phyloP scores from a whole-genome alignment of 2,113 vertebrate species.

The Stigmatopora nigra region DNA sequence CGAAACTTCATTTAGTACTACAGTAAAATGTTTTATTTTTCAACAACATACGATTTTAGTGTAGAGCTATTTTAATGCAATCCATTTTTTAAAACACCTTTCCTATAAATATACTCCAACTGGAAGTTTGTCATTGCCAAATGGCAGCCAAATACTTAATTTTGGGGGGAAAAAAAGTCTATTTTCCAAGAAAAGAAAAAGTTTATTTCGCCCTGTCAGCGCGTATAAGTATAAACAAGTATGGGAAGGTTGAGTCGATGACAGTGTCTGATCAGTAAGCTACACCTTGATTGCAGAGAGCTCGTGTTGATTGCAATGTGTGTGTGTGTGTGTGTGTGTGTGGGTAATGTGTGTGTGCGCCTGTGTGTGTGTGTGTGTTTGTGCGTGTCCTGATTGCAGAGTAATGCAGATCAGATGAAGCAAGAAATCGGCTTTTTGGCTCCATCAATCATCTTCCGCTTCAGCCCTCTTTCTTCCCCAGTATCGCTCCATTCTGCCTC shows the following conservation, averaged over 20 bases:
- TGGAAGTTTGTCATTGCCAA: too few relatives aligned
- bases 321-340: neutral
- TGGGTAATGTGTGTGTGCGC: neutral
- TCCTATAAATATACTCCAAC: too few relatives aligned
- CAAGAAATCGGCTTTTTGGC: slow-evolving; percentile 66
- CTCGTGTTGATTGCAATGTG: neutral
- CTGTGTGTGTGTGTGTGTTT: neutral
- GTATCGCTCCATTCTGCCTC: slow-evolving; percentile 20
- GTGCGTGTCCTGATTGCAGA: slow-evolving; percentile 51
- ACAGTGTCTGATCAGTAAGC: slow-evolving; percentile 1
- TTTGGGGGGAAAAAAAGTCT: neutral
- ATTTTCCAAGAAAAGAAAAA: neutral
- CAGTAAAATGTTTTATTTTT: too few relatives aligned
- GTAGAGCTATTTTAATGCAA: too few relatives aligned
- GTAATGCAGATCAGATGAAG: slow-evolving; percentile 69
- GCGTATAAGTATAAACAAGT: neutral
- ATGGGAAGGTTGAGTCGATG: neutral
- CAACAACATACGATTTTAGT: too few relatives aligned
- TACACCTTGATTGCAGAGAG: slow-evolving; percentile 1
- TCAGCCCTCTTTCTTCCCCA: slow-evolving; percentile 14
- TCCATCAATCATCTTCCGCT: slow-evolving; percentile 62
- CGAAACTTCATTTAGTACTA: too few relatives aligned
- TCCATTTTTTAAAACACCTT: too few relatives aligned
- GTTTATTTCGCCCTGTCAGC: neutral
- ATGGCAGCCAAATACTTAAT: neutral